Evolutionary conservation across 2,113 vertebrate species (phyloP).

Genomic region (Cavia aperea): DNA sequence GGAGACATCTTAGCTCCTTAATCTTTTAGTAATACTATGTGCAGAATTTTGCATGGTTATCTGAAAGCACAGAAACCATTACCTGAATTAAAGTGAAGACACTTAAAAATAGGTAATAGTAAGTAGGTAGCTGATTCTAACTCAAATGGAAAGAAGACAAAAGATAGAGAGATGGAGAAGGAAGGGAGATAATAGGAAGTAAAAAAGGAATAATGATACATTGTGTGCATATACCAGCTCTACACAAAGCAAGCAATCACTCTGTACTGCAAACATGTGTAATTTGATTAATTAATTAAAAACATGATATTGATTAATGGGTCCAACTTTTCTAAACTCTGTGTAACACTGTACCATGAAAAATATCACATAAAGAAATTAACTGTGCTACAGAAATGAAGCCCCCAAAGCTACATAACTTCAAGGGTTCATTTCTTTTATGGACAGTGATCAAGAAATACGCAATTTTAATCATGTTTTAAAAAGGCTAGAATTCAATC

Average conservation of each 20-base stretch:
- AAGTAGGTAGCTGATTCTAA: neutral
- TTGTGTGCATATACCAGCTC: too few species aligned
- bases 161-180: neutral
- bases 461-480: neutral
- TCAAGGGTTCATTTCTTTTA: neutral
- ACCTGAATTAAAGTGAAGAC: neutral
- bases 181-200: neutral
- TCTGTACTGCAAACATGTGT: neutral
- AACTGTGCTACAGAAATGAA: neutral
- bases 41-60: neutral
- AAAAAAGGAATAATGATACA: neutral
- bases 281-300: neutral
- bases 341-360: neutral
- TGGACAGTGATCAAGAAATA: neutral
- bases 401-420: neutral
- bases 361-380: neutral
- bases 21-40: neutral
- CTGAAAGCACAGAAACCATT: neutral
- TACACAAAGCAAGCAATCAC: neutral
- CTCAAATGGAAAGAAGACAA: neutral
- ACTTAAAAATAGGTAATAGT: neutral
- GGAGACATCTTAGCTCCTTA: conserved; percentile 11
- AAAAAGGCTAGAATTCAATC: neutral
- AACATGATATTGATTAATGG: neutral
- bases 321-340: neutral